These are phyloP conservation scores for Cryptoprocta ferox DNA, from an alignment of 2,797 vertebrate genomes.

Conservation along the genomic window DNA sequence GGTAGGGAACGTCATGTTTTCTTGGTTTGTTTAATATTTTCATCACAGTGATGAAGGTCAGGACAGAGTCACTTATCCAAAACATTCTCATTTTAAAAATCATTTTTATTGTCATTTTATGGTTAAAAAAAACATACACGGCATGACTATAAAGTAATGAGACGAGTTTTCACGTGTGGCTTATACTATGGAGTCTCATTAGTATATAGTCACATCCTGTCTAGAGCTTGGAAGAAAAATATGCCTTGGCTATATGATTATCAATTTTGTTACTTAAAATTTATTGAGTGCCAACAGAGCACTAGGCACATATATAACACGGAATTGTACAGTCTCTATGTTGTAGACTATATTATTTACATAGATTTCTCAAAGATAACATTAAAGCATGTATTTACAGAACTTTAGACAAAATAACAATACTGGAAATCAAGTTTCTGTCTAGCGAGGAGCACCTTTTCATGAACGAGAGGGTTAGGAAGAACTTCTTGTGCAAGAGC, in stretches of 20 bases:
- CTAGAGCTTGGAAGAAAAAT: slow-evolving; percentile 80
- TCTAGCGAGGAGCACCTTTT: slow-evolving; percentile 80
- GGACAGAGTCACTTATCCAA: slow-evolving; percentile 78
- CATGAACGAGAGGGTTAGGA: slow-evolving; percentile 65
- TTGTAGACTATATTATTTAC: slow-evolving; percentile 81
- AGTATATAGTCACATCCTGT: slow-evolving; percentile 80
- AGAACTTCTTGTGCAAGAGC: slow-evolving; percentile 58
- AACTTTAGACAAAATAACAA: slow-evolving; percentile 81
- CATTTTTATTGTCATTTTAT: slow-evolving; percentile 80
- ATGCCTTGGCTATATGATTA: slow-evolving; percentile 81
- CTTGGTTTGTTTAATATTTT: neutral
- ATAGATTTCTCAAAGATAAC: slow-evolving; percentile 80
- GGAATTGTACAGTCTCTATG: slow-evolving; percentile 81
- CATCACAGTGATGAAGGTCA: slow-evolving; percentile 52
- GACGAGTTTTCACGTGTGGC: slow-evolving; percentile 60
- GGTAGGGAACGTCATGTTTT: neutral
- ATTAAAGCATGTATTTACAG: slow-evolving; percentile 81
- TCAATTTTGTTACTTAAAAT: slow-evolving; percentile 80
- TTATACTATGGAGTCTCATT: slow-evolving; percentile 74
- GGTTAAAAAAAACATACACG: slow-evolving; percentile 80
- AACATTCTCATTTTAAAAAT: slow-evolving; percentile 79
- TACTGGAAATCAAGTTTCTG: slow-evolving; percentile 78
- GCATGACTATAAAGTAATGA: slow-evolving; percentile 83
- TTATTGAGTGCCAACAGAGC: slow-evolving; percentile 82
- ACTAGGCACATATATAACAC: slow-evolving; percentile 82